Evolutionary conservation across 2,888 invertebrate species (phyloP), one percentile per base, ranked within the genome.

Genomic region (Cryptocephalus primarius): DNA sequence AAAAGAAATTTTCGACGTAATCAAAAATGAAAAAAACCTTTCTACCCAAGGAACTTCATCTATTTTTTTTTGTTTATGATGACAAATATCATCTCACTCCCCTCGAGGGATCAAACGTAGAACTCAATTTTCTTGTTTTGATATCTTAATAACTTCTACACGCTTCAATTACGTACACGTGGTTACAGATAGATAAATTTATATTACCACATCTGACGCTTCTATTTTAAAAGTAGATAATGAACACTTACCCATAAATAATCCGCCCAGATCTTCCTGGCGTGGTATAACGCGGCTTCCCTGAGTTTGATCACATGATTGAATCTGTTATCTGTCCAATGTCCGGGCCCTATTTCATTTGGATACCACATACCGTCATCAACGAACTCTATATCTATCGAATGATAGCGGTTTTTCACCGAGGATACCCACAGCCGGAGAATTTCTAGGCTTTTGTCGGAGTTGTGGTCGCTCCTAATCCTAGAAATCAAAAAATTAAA

Each of bases 381-480:
- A 10, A 73, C 67, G 55, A 66, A 65, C 50, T 65, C 60, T 1
- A 79, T 68, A 58, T 83, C 75, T 1, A 91, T 71, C 9, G 77
- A 78, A 66, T 88, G 85, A 68, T 93, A 94, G n/a, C 75, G 65
- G 2, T 74, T 61, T 40, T 73, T 72, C 43, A 81, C 76, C 11
- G 72, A 71, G 1, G 74, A 61, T 2, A 84, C 65, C 93, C 94
- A 95, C 44, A 76, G 71, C 44, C 80, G 72, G 34, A 95, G 64
- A 46, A 94, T 76, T 48, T 80, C 77, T 44, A 81, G 71, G 12
- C 88, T 85, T 36, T 81, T 75, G 66, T 95, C 94, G 51, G 79
- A 72, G 69, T 91, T 94, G 60, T 87, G 88, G 65, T 95, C 94
- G 67, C 86, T 88, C 47, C 83, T 74, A 52, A 94, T 81, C 88